phyloP scores from a whole-genome alignment of 2,113 vertebrate genomes.

The Platysternon megacephalum region DNA sequence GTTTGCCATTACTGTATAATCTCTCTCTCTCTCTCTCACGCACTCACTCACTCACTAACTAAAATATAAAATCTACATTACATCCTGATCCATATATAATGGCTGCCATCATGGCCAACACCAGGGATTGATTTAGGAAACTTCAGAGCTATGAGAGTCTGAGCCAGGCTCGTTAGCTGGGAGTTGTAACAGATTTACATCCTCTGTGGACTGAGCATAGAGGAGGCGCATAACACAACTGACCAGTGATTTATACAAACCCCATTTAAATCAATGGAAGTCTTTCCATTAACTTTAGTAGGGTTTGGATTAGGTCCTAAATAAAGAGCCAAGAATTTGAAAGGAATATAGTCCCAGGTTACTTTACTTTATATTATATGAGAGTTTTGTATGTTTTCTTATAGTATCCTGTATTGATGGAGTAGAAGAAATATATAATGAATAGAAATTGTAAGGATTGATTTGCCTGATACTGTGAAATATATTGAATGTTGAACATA shows the following conservation, averaged over 20 bases:
- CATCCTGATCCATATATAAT: not conserved
- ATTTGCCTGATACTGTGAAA: not conserved
- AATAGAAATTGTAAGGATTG: not conserved
- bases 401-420: not conserved
- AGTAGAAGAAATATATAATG: not conserved
- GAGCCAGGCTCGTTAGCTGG: not conserved
- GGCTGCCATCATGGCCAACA: not conserved
- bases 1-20: not conserved
- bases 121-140: not conserved
- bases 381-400: not conserved
- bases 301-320: not conserved
- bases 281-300: not conserved
- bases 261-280: not conserved
- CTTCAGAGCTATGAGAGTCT: slow-evolving; percentile 21
- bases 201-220: accelerated
- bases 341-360: not conserved
- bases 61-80: not conserved
- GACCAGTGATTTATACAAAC: not conserved
- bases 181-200: not conserved
- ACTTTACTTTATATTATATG: not conserved
- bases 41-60: too few species aligned
- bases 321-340: not conserved
- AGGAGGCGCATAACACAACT: not conserved
- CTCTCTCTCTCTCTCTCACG: not conserved
- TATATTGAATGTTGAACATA: not conserved